Percentiles rank a stretch among this genome's conserved stretches.
phyloP scores from a whole-genome alignment of 2,888 invertebrate genomes.

The Eupeodes luniger region DNA sequence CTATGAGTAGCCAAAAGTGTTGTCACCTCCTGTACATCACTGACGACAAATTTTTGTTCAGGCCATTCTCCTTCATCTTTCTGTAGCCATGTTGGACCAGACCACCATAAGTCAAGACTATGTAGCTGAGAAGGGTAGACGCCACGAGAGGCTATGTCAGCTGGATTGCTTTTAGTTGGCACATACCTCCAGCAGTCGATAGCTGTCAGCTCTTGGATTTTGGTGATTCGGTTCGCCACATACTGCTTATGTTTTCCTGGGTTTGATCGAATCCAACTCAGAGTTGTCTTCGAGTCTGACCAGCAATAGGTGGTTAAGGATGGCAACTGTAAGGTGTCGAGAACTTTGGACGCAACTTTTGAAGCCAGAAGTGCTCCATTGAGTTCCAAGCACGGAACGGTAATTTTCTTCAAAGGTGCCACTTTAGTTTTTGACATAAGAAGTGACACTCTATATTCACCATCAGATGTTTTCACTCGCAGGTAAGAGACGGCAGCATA shows the following conservation, averaged over 20 bases:
- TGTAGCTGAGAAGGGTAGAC: no score
- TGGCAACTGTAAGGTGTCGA: conserved; percentile 32
- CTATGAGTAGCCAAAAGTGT: neutral
- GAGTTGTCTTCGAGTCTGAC: no score
- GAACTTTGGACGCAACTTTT: conserved; percentile 30
- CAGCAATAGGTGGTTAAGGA: conserved; percentile 22
- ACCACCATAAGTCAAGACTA: no score
- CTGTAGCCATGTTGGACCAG: no score
- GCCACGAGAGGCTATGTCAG: neutral
- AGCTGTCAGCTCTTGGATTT: conserved; percentile 34
- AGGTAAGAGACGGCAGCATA: conserved; percentile 61
- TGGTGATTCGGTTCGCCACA: conserved; percentile 26
- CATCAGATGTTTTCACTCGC: conserved; percentile 29
- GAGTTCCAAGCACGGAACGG: conserved; percentile 56
- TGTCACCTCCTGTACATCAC: neutral
- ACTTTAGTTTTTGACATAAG: conserved; percentile 57
- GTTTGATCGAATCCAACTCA: no score
- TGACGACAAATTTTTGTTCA: neutral
- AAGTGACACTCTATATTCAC: conserved; percentile 37
- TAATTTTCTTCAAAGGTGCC: conserved; percentile 56
- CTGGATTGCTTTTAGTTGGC: conserved; percentile 27
- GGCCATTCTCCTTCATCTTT: no score
- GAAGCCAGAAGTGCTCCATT: conserved; percentile 58
- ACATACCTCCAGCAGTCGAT: conserved; percentile 38
- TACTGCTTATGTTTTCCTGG: no score